Percentiles rank a stretch among this genome's conserved stretches.
Evolutionary conservation across 2,888 invertebrate genomes (phyloP).

Genomic region (Pristionchus mayeri): DNA sequence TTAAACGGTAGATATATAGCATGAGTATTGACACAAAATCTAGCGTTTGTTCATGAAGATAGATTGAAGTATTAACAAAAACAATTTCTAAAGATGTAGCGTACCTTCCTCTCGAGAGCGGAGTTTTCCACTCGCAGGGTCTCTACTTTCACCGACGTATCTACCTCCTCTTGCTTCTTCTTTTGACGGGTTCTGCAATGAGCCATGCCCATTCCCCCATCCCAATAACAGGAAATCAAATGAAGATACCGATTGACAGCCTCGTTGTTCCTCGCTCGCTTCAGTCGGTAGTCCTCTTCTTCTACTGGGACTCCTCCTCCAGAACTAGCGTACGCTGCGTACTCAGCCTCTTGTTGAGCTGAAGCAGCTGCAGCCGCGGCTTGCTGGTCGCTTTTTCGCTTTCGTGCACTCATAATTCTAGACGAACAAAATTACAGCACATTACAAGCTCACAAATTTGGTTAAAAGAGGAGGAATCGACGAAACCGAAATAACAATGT

Average conservation of each 20-base stretch:
- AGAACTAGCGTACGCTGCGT: too few relatives aligned
- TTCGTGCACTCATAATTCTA: constrained; percentile 19
- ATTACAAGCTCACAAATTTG: not conserved
- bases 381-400: constrained; percentile 32
- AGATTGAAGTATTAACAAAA: too few relatives aligned
- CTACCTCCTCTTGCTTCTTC: constrained; percentile 73
- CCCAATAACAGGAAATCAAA: not conserved
- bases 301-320: constrained; percentile 41
- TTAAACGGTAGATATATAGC: too few relatives aligned
- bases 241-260: constrained; percentile 69
- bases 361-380: not conserved
- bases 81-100: not conserved
- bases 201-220: not conserved
- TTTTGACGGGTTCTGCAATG: constrained; percentile 72
- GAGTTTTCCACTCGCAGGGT: constrained; percentile 73
- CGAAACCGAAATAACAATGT: not conserved
- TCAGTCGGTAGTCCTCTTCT: constrained; percentile 68
- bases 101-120: constrained; percentile 70
- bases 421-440: not conserved
- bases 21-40: too few relatives aligned
- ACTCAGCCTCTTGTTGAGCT: not conserved
- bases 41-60: too few relatives aligned
- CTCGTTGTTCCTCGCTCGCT: constrained; percentile 73
- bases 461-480: not conserved
- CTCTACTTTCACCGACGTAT: constrained; percentile 70